Percentiles rank a stretch among this genome's conserved stretches.
These are phyloP conservation scores for Drosophila fungiperda DNA, from an alignment of 2,888 invertebrate species.

Conservation along the genomic window DNA sequence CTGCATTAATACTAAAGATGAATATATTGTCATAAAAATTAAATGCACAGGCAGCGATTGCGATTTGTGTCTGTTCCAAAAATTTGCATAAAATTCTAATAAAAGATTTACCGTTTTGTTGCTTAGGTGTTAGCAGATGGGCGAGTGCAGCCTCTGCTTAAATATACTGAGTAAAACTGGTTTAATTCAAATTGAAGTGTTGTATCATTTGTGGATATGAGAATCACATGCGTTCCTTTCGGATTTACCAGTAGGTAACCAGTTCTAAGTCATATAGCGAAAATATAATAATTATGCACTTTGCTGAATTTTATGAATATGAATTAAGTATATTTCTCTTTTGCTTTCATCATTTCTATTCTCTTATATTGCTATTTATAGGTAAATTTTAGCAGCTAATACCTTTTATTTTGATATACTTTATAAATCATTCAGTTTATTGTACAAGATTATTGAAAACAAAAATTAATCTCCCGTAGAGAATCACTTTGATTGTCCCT, in stretches of 20 bases:
- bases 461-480: neutral
- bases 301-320: neutral
- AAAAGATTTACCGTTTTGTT: conserved; percentile 73
- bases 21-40: conserved; percentile 40
- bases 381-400: neutral
- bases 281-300: conserved; percentile 12
- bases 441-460: neutral
- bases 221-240: conserved; percentile 27
- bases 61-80: conserved; percentile 23
- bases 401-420: neutral
- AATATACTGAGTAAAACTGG: conserved; percentile 59
- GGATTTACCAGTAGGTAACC: conserved; percentile 33
- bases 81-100: conserved; percentile 75
- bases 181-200: conserved; percentile 67
- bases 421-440: neutral
- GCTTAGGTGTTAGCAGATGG: conserved; percentile 53
- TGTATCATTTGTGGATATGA: conserved; percentile 47
- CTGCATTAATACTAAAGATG: conserved; percentile 26
- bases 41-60: conserved; percentile 52
- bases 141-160: conserved; percentile 53
- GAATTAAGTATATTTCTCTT: neutral
- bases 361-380: neutral
- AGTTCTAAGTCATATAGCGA: conserved; percentile 33
- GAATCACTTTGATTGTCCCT: neutral
- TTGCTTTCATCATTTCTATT: conserved; percentile 6